phyloP scores from a whole-genome alignment of 2,113 vertebrate species.

The Pomatorhinus ruficollis region DNA sequence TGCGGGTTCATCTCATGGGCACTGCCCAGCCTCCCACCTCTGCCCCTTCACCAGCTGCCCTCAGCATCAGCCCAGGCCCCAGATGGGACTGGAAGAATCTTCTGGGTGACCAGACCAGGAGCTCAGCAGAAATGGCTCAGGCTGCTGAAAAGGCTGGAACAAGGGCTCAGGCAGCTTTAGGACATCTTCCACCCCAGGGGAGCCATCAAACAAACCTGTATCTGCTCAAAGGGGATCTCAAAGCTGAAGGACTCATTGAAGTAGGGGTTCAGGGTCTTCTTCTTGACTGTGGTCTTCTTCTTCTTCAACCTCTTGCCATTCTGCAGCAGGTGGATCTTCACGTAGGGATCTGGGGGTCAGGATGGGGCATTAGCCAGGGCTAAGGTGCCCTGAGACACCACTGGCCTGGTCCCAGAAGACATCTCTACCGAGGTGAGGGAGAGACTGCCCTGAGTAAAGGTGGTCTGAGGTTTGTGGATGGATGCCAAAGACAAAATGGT shows the following conservation, averaged over 20 bases:
- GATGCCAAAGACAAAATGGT: not conserved
- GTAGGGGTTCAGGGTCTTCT: slow-evolving; percentile 97
- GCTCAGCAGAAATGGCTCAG: not conserved
- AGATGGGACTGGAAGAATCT: not conserved
- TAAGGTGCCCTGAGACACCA: not conserved
- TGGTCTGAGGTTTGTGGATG: not conserved
- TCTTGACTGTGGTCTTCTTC: slow-evolving; percentile 98
- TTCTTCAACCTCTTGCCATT: slow-evolving; percentile 97
- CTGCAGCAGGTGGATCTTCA: slow-evolving; percentile 97
- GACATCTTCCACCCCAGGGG: not conserved
- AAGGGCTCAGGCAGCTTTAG: not conserved
- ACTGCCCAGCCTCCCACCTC: not conserved
- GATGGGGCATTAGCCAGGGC: not conserved
- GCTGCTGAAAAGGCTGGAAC: not conserved
- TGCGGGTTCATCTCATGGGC: not conserved
- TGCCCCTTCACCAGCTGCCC: not conserved
- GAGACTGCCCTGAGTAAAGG: not conserved
- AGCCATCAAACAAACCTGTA: slow-evolving; percentile 80
- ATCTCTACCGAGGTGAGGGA: not conserved
- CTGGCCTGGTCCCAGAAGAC: not conserved
- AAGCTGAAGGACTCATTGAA: slow-evolving; percentile 99
- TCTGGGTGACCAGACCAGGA: not conserved
- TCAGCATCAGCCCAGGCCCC: not conserved
- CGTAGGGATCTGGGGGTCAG: slow-evolving; percentile 86
- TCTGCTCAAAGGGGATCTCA: slow-evolving; percentile 97